phyloP scores from a whole-genome alignment of 1,140 invertebrate species.

The Pachyrhynchus sulphureomaculatus region DNA sequence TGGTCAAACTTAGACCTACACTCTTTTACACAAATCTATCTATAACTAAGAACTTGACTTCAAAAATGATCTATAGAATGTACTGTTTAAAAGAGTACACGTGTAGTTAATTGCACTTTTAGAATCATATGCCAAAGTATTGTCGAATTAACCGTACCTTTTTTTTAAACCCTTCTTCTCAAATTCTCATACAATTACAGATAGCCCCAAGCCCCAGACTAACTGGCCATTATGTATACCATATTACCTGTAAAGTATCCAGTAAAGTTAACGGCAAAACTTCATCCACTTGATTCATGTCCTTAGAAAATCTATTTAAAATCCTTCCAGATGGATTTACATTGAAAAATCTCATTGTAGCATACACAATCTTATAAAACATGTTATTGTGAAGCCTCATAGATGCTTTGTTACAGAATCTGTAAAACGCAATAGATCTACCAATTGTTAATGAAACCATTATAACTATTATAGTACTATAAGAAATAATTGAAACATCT shows the following conservation, averaged over 20 bases:
- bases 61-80: no score
- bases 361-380: constrained; percentile 78
- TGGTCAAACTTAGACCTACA: no score
- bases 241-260: constrained; percentile 77
- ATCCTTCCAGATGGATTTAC: constrained; percentile 77
- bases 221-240: no score
- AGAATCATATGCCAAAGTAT: no score
- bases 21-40: no score
- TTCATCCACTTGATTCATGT: constrained; percentile 81
- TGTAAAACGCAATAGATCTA: constrained; percentile 73
- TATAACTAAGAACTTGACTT: no score
- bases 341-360: constrained; percentile 87
- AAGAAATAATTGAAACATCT: constrained; percentile 53
- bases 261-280: constrained; percentile 71
- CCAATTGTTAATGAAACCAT: constrained; percentile 54
- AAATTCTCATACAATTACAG: no score
- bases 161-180: no score
- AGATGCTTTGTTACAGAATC: constrained; percentile 77
- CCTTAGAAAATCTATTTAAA: constrained; percentile 73
- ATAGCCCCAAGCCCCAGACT: no score
- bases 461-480: constrained; percentile 1
- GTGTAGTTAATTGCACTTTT: no score
- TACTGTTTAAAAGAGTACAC: no score
- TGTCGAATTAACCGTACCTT: no score
- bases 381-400: constrained; percentile 78